phyloP scores from a whole-genome alignment of 1,140 invertebrate species.

The Neodiprion fabricii region DNA sequence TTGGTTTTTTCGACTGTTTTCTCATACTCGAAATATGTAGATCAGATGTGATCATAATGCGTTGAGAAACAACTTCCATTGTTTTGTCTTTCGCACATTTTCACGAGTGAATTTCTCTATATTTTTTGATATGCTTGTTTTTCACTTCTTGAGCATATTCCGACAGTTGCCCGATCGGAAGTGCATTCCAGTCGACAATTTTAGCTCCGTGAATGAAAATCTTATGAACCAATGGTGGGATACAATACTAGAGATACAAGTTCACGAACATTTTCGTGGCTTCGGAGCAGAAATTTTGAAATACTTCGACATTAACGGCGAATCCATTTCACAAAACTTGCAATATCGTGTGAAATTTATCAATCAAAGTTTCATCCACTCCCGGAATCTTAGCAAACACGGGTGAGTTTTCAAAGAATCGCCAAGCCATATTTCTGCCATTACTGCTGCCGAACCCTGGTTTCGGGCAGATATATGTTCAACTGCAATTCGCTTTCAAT shows the following conservation, averaged over 20 bases:
- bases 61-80: conserved; percentile 36
- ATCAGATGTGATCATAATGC: conserved; percentile 36
- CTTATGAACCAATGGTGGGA: conserved; percentile 36
- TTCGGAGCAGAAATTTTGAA: conserved; percentile 29
- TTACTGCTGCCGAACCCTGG: conserved; percentile 40
- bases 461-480: conserved; percentile 22
- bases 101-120: conserved; percentile 31
- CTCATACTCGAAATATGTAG: conserved; percentile 19
- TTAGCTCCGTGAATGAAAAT: conserved; percentile 38
- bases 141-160: conserved; percentile 44
- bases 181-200: conserved; percentile 26
- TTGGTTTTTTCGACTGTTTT: background rate
- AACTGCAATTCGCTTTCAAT: conserved; percentile 19
- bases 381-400: conserved; percentile 37
- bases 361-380: conserved; percentile 38
- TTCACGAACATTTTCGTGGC: conserved; percentile 31
- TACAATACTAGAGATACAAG: conserved; percentile 37
- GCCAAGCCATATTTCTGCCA: conserved; percentile 42
- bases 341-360: conserved; percentile 26
- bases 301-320: conserved; percentile 26
- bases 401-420: conserved; percentile 38
- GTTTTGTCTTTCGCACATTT: conserved; percentile 34
- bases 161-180: conserved; percentile 45
- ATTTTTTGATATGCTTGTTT: conserved; percentile 40
- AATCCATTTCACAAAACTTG: conserved; percentile 23